phyloP scores from a whole-genome alignment of 2,113 vertebrate species.

The Platanista minor region DNA sequence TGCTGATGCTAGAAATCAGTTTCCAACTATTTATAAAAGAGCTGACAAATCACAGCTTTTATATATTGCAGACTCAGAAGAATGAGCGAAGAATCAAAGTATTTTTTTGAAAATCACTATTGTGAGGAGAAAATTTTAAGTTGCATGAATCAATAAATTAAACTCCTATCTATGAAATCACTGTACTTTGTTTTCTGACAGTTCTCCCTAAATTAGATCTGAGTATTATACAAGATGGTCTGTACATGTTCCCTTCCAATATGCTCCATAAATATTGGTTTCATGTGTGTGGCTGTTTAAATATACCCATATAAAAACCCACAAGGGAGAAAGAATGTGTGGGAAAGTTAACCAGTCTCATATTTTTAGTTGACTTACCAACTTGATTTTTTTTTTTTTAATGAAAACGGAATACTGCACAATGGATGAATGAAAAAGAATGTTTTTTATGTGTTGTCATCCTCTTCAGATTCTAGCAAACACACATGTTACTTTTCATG shows the following conservation, averaged over 20 bases:
- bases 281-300: neutral
- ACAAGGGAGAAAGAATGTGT: neutral
- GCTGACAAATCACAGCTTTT: slow-evolving; percentile 1
- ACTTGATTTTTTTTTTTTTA: neutral
- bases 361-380: slow-evolving; percentile 15
- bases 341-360: neutral
- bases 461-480: neutral
- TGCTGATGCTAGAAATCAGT: neutral
- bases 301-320: slow-evolving; percentile 22
- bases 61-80: neutral
- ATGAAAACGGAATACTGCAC: neutral
- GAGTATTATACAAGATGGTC: neutral
- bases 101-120: slow-evolving; percentile 11
- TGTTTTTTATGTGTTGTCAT: neutral
- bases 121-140: neutral
- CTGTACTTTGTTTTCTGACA: neutral
- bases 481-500: neutral
- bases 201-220: neutral
- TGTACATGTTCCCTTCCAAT: neutral
- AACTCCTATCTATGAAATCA: neutral
- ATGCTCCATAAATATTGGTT: neutral
- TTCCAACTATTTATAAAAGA: neutral
- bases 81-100: neutral
- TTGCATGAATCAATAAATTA: neutral
- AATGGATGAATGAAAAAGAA: neutral